Evolutionary conservation across 2,797 vertebrate genomes (phyloP).

Genomic region (Smutsia temminckii): DNA sequence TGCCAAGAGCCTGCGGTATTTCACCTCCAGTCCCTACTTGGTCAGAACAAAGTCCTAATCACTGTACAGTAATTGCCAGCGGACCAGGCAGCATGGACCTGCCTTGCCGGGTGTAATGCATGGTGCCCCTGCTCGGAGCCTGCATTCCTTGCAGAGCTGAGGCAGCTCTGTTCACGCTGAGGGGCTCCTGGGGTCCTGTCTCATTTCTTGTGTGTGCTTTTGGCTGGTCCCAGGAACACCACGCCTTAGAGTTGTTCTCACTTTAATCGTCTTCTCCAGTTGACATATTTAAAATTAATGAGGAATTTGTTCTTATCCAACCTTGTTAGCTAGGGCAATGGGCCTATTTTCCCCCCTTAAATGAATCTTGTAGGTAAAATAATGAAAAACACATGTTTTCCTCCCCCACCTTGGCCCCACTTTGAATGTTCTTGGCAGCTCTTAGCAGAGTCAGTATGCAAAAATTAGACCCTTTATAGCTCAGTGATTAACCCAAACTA

Average conservation of each 20-base stretch:
- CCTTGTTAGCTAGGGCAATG: conserved; percentile 64
- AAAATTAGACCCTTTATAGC: conserved; percentile 72
- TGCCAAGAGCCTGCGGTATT: not conserved
- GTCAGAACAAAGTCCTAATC: not conserved
- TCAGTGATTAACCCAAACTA: conserved; percentile 68
- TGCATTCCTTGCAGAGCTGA: not conserved
- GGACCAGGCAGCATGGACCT: not conserved
- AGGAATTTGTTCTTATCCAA: conserved; percentile 75
- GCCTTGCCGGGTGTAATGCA: not conserved
- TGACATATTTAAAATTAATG: conserved; percentile 77
- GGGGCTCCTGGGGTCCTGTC: not conserved
- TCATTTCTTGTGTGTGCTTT: conserved; percentile 47
- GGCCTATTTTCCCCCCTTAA: conserved; percentile 51
- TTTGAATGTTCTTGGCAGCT: conserved; percentile 73
- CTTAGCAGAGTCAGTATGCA: conserved; percentile 60
- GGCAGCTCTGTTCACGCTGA: conserved; percentile 12
- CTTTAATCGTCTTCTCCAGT: conserved; percentile 68
- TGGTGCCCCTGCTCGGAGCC: not conserved
- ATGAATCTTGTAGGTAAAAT: conserved; percentile 75
- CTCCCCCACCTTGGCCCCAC: not conserved
- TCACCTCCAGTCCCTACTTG: not conserved
- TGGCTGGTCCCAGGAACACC: not conserved
- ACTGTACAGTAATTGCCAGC: not conserved
- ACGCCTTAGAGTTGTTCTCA: conserved; percentile 71
- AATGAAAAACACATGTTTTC: conserved; percentile 65